Base-by-base conservation (phyloP, 2,888 invertebrate genomes). In the Epiblema foenella region DNA sequence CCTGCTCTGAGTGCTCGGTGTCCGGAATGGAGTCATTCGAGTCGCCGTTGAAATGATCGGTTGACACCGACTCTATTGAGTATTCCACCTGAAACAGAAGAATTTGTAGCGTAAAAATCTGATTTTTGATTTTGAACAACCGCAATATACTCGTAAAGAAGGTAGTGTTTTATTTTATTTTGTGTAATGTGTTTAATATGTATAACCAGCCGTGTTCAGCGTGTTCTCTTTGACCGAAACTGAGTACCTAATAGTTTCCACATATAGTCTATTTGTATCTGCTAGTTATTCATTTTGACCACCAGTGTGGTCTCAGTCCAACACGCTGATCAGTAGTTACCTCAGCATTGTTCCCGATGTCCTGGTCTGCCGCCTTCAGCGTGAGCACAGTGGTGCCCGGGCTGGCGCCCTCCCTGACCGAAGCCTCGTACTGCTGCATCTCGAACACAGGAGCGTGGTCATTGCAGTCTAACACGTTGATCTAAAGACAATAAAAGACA, bases 401-500 rank as follows among this genome's bases (percentile, higher is more conserved):
- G 11, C 97, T 96, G 0, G 97, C 97, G 5, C 98, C 97, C 88
- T 99, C 99, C 29, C 97, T 92, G 0, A 99, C 96, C 15, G 97
- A 96, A 0, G 98, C 96, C 79, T 98, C 97, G 86, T 99, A 99
- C 78, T 97, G 97, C 71, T 96, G 96, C 88, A 97, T 96, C 88
- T 99, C 99, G 87, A 99, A 99, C 7, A 95, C 95, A 0, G 99
- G 99, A 20, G 97, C 95, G 83, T 99, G 98, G 88, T 99, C 99
- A 86, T 99, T 99, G 76, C 97, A 97, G 88, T 99, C 99, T 67
- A 97, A 88, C 0, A 99, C 98, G 85, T 98, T 98, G 68, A 99
- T 97, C 90, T 96, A 93, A 3, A 77, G 77, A 51, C 46, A 60
- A 66, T 67, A 60, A n/a, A n/a, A n/a, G n/a, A 37, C 12, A 54